These are phyloP conservation scores for Axinella damicornis DNA, from an alignment of 37 sponge, comb jelly and placozoan genomes.

Conservation along the genomic window DNA sequence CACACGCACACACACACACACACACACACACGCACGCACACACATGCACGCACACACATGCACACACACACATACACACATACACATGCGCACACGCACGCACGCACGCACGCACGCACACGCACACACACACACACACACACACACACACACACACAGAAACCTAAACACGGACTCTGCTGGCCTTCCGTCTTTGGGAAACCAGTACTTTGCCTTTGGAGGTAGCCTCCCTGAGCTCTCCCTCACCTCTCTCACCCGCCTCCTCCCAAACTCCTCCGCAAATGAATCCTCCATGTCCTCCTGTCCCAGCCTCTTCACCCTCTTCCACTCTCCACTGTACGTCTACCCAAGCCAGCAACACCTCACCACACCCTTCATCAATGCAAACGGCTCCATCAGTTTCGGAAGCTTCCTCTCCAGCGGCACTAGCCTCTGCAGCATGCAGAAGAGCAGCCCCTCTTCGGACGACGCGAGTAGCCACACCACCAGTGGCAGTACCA, in stretches of 20 bases:
- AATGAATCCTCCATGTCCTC: slow-evolving; percentile 22
- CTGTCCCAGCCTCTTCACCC: slow-evolving; percentile 47
- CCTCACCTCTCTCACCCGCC: slow-evolving; percentile 75
- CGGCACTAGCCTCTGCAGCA: slow-evolving; percentile 55
- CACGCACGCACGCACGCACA: background rate
- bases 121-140: background rate
- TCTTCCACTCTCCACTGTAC: slow-evolving; percentile 65
- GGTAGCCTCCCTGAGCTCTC: slow-evolving; percentile 90
- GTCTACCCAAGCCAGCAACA: slow-evolving; percentile 76
- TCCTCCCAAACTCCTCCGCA: slow-evolving; percentile 71
- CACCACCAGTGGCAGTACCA: slow-evolving; percentile 4
- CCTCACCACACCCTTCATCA: slow-evolving; percentile 57
- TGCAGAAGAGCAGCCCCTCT: slow-evolving; percentile 1
- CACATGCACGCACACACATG: too few species aligned
- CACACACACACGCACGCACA: too few species aligned
- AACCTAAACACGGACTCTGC: slow-evolving; percentile 74
- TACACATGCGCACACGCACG: too few species aligned
- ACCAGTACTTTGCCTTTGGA: slow-evolving; percentile 83
- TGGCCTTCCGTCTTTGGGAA: slow-evolving; percentile 72
- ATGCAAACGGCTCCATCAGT: slow-evolving; percentile 59
- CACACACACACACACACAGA: slow-evolving; percentile 23
- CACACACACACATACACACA: too few species aligned
- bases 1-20: too few species aligned
- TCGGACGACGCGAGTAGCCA: background rate
- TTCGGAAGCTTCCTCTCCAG: slow-evolving; percentile 61